Base-by-base conservation (phyloP, 1,140 invertebrate species). In the Aphelenchoides avenae region DNA sequence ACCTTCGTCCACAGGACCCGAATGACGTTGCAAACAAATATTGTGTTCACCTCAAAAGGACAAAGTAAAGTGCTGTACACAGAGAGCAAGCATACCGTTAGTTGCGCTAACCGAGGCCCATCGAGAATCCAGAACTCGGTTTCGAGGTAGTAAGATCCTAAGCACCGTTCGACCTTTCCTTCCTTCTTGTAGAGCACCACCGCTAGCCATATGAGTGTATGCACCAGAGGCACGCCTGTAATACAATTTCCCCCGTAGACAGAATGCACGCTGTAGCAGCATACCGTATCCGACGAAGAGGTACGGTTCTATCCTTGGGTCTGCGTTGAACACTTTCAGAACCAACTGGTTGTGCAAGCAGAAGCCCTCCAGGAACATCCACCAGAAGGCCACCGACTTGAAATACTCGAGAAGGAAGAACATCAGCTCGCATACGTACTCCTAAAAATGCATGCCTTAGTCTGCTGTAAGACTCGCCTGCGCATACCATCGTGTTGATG, bases 341-440 rank as follows among this genome's bases (percentile, higher is more conserved):
- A 88, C 80, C 33, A 81, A 84, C 77, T 88, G 85, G 69, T 89
- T 90, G 74, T 92, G 87, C 18, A 92, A 79, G 71, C 89, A 89
- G 15, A 89, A 79, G 0, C 89, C 89, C 75, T 91, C 89, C 27
- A 91, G 86, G 67, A 91, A 89, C 89, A 91, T 91, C 89, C 89
- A 92, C 84, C 87, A 87, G 71, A 91, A 91, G 84, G 89, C 89
- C 0, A 87, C 87, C 0, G 88, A 89, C 57, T 86, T 84, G 0
- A 87, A 85, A 75, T 91, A 91, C 77, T 91, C 89, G 62, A 91
- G 71, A 0, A 90, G 76, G 0, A 87, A 82, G 71, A 87, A 89
- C 43, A 84, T 84, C 0, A 82, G 80, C 73, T 91, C 87, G 70
- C 88, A 90, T 0, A 91, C 76, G 36, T 87, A 82, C 0, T 77